Percentiles rank a stretch among this genome's conserved stretches.
phyloP scores from a whole-genome alignment of 2,113 vertebrate species.

The Polypterus bichir region DNA sequence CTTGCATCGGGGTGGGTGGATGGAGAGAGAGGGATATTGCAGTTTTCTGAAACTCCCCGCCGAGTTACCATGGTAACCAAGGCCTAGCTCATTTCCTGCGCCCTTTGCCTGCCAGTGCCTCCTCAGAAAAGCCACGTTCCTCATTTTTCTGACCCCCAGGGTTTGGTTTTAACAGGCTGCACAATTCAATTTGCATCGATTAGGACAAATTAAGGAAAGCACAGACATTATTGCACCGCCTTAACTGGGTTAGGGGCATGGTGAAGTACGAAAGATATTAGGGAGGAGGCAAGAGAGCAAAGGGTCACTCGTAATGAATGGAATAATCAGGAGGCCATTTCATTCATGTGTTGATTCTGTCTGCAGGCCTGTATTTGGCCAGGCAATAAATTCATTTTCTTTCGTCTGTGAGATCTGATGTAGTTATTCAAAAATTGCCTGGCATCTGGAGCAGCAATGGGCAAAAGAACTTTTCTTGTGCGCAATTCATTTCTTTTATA shows the following conservation, averaged over 20 bases:
- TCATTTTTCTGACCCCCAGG: slow-evolving; percentile 51
- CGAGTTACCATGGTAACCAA: slow-evolving; percentile 39
- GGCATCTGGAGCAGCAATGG: no score
- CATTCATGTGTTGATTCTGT: slow-evolving; percentile 32
- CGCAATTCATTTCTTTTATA: no score
- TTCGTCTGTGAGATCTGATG: no score
- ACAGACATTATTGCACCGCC: slow-evolving; percentile 32
- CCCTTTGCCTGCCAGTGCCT: slow-evolving; percentile 2
- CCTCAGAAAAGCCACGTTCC: slow-evolving; percentile 44
- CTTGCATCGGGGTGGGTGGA: not conserved
- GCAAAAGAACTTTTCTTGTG: no score
- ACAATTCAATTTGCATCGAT: slow-evolving; percentile 42
- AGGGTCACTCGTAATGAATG: slow-evolving; percentile 33
- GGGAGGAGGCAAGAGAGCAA: slow-evolving; percentile 27
- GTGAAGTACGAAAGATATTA: slow-evolving; percentile 4
- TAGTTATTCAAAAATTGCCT: no score
- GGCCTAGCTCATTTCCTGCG: slow-evolving; percentile 9
- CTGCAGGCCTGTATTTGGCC: no score
- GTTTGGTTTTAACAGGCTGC: slow-evolving; percentile 46
- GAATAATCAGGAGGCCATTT: slow-evolving; percentile 51
- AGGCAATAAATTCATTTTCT: no score
- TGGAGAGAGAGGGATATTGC: slow-evolving; percentile 13
- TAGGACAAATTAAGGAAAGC: slow-evolving; percentile 45
- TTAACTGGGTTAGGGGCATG: slow-evolving; percentile 48
- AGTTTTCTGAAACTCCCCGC: slow-evolving; percentile 5